A percentile compares a stretch with the other conserved stretches of the same genome.
These are phyloP conservation scores for Monomorium pharaonis DNA, from an alignment of 1,140 invertebrate species.

Conservation along the genomic window DNA sequence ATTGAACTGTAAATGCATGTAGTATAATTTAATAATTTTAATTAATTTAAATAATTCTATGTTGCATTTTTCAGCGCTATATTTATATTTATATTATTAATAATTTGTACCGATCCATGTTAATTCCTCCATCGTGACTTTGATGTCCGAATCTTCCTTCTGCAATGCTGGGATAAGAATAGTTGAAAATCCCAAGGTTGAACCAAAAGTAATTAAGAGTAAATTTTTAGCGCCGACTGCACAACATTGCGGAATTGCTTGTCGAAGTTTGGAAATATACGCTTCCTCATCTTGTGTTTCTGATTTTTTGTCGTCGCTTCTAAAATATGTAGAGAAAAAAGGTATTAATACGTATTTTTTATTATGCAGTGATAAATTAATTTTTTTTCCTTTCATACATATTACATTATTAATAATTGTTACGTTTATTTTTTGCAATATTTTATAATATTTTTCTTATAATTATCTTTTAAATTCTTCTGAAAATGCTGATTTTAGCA, in stretches of 20 bases:
- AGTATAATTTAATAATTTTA: background rate
- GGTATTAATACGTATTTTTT: background rate
- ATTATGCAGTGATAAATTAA: background rate
- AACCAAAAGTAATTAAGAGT: slow-evolving; percentile 89
- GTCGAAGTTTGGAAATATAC: slow-evolving; percentile 81
- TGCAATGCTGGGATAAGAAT: slow-evolving; percentile 90
- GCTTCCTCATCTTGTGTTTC: background rate
- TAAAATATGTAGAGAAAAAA: slow-evolving; percentile 49
- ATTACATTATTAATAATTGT: background rate
- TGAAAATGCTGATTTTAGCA: background rate
- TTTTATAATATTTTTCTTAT: background rate
- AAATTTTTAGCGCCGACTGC: slow-evolving; percentile 89
- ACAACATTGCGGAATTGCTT: slow-evolving; percentile 87
- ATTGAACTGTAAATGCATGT: background rate
- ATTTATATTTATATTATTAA: too few species aligned
- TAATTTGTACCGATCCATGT: slow-evolving; percentile 91
- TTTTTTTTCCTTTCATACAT: background rate
- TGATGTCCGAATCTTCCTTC: slow-evolving; percentile 83
- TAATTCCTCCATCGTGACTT: slow-evolving; percentile 87
- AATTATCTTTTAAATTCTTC: background rate
- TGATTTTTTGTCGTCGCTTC: slow-evolving; percentile 72
- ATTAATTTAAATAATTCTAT: background rate
- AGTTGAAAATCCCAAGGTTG: slow-evolving; percentile 91
- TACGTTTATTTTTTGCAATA: background rate
- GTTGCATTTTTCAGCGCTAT: background rate